Percentiles rank a stretch among this genome's conserved stretches.
These are phyloP conservation scores for Sebastolobus altivelis DNA, from an alignment of 2,797 vertebrate genomes.

Conservation along the genomic window DNA sequence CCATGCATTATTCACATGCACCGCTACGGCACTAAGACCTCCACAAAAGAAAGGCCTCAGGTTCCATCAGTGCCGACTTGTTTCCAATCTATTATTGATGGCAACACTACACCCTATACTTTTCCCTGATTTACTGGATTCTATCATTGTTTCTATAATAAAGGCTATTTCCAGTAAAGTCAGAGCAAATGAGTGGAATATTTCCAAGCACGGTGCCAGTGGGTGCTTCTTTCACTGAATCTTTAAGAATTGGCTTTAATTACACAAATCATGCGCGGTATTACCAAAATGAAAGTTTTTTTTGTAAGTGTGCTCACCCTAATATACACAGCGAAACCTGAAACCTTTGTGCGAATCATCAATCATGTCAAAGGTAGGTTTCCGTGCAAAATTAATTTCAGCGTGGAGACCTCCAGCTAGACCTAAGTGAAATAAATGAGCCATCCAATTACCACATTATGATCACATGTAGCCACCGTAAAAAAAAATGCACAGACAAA, in stretches of 20 bases:
- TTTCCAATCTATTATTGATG: slow-evolving; percentile 88
- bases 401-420: slow-evolving; percentile 71
- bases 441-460: slow-evolving; percentile 79
- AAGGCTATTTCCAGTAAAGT: slow-evolving; percentile 82
- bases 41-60: slow-evolving; percentile 81
- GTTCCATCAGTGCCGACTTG: slow-evolving; percentile 85
- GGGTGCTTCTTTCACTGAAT: slow-evolving; percentile 50
- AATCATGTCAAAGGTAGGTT: slow-evolving; percentile 69
- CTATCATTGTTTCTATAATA: slow-evolving; percentile 84
- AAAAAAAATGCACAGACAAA: slow-evolving; percentile 31
- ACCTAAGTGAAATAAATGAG: slow-evolving; percentile 79
- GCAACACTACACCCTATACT: slow-evolving; percentile 84
- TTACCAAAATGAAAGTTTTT: slow-evolving; percentile 29
- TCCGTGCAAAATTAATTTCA: slow-evolving; percentile 72
- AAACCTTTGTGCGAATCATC: slow-evolving; percentile 65
- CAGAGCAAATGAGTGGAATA: slow-evolving; percentile 73
- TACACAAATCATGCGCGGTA: slow-evolving; percentile 49
- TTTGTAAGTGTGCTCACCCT: neutral
- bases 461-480: slow-evolving; percentile 60
- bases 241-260: slow-evolving; percentile 57
- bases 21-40: slow-evolving; percentile 83
- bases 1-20: slow-evolving; percentile 86
- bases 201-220: slow-evolving; percentile 70
- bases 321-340: slow-evolving; percentile 45
- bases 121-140: slow-evolving; percentile 86